phyloP scores from a whole-genome alignment of 2,797 vertebrate genomes.

The Cyclopterus lumpus region DNA sequence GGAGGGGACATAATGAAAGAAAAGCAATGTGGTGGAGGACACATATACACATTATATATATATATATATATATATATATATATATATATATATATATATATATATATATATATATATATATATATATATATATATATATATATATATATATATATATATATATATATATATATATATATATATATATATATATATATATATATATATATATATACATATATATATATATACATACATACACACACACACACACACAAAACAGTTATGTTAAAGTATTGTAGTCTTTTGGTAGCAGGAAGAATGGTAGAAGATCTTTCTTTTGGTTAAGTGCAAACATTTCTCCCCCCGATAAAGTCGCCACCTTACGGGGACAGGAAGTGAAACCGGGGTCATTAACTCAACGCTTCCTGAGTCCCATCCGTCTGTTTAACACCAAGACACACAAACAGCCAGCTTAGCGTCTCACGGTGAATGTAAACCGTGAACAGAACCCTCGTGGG shows the following conservation, averaged over 20 bases:
- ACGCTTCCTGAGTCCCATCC: constrained; percentile 38
- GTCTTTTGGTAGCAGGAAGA: constrained; percentile 21
- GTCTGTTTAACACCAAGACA: no score
- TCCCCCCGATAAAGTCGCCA: constrained; percentile 40
- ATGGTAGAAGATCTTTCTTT: constrained; percentile 36
- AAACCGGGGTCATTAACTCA: constrained; percentile 58
- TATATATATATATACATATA: no score
- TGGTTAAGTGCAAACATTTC: constrained; percentile 53
- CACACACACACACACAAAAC: neutral
- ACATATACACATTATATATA: no score
- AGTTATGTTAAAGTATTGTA: neutral
- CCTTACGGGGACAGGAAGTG: constrained; percentile 45
- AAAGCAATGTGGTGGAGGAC: constrained; percentile 26
- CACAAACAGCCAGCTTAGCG: constrained; percentile 26
- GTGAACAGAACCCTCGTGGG: constrained; percentile 37
- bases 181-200: no score
- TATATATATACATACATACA: no score
- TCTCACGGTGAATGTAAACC: constrained; percentile 61
- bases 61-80: no score
- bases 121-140: no score
- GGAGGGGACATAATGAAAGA: constrained; percentile 55
- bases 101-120: no score
- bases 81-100: no score
- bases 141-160: no score
- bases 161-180: no score